Evolutionary conservation across 2,888 invertebrate species (phyloP).

Genomic region (Diaperis boleti): DNA sequence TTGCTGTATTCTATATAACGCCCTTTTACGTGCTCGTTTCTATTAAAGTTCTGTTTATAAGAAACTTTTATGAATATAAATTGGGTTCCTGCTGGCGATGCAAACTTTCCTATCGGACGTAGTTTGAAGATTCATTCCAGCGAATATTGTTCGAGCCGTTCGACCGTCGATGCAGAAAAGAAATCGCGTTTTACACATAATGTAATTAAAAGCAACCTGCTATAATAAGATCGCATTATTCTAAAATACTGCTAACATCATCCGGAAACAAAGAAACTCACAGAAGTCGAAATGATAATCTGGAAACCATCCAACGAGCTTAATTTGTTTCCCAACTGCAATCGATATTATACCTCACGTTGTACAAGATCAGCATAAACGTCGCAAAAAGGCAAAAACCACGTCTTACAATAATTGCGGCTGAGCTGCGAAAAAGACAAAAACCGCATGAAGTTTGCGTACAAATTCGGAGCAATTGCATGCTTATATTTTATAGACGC

Average conservation of each 20-base stretch:
- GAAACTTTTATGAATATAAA: too few species aligned
- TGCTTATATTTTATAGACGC: slow-evolving; percentile 26
- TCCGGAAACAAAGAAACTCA: slow-evolving; percentile 25
- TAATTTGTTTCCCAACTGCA: slow-evolving; percentile 33
- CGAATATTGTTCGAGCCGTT: too few species aligned
- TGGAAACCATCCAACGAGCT: slow-evolving; percentile 34
- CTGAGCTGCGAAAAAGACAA: slow-evolving; percentile 1
- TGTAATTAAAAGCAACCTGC: slow-evolving; percentile 16
- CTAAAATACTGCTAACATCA: slow-evolving; percentile 25
- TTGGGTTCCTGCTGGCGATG: too few species aligned
- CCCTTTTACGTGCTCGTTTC: too few species aligned
- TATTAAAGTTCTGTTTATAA: too few species aligned
- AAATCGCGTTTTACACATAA: slow-evolving; percentile 16
- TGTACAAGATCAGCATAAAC: slow-evolving; percentile 26
- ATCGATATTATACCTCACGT: slow-evolving; percentile 31
- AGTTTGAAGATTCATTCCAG: too few species aligned
- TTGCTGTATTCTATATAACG: too few species aligned
- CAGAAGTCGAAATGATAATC: slow-evolving; percentile 29
- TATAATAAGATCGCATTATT: slow-evolving; percentile 18
- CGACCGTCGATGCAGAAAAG: slow-evolving; percentile 2
- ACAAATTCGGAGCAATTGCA: slow-evolving; percentile 23
- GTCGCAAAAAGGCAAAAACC: slow-evolving; percentile 8
- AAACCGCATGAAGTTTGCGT: slow-evolving; percentile 12
- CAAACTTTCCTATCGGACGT: too few species aligned
- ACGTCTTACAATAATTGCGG: slow-evolving; percentile 11